Percentiles rank a stretch among this genome's conserved stretches.
phyloP scores from a whole-genome alignment of 2,888 invertebrate genomes.

The Eupithecia exiguata region DNA sequence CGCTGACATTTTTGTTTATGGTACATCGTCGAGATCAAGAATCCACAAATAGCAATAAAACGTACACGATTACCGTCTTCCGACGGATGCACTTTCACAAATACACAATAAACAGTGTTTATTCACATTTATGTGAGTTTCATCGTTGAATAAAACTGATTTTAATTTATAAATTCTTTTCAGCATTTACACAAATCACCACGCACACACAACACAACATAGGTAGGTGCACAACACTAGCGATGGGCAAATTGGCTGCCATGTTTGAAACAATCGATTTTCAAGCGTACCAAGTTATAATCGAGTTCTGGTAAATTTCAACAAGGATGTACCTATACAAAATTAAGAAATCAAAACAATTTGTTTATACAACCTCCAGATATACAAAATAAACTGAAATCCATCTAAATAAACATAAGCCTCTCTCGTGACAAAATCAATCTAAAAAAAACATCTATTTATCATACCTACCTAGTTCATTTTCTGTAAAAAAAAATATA shows the following conservation, averaged over 20 bases:
- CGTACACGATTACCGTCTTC: conserved; percentile 83
- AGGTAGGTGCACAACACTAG: conserved; percentile 60
- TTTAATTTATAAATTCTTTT: conserved; percentile 81
- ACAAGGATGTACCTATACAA: not conserved
- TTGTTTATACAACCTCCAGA: too few species aligned
- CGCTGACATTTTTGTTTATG: conserved; percentile 85
- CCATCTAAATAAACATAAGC: too few species aligned
- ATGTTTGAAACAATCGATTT: conserved; percentile 43
- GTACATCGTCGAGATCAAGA: conserved; percentile 82
- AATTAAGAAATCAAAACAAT: too few species aligned
- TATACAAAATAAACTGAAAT: too few species aligned
- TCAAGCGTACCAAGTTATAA: not conserved
- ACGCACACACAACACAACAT: conserved; percentile 84
- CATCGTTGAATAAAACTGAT: conserved; percentile 79
- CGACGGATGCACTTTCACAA: conserved; percentile 82
- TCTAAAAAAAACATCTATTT: too few species aligned
- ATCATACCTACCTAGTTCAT: too few species aligned
- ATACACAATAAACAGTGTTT: conserved; percentile 79
- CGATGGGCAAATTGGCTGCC: conserved; percentile 40
- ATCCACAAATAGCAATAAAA: conserved; percentile 82
- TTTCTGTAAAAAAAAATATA: too few species aligned
- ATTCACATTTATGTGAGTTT: conserved; percentile 81
- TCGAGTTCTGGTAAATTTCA: conserved; percentile 15
- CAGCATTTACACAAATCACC: conserved; percentile 84
- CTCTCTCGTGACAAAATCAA: too few species aligned